Base-by-base conservation (phyloP, 2,113 vertebrate species). In the Ornithorhynchus anatinus region DNA sequence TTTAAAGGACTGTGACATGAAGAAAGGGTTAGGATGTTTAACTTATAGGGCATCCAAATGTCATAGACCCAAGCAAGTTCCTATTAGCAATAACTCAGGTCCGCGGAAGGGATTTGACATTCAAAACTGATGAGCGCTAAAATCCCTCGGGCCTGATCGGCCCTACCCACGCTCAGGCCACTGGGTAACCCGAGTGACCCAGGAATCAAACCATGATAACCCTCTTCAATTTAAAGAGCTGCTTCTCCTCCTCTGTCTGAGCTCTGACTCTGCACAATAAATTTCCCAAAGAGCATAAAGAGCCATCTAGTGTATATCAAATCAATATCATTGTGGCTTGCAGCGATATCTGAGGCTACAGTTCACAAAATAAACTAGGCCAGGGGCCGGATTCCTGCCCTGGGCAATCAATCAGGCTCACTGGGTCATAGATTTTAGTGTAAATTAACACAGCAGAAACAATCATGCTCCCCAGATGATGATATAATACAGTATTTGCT, bases 341-440 rank as follows among this genome's bases (percentile, higher is more conserved):
- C 90, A 93, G 92, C 66, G 53, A 88, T 92, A 91, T 92, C 92
- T 82, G 89, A 93, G 92, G 93, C 93, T 93, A 92, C 91, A 94
- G 94, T 94, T 94, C 93, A 94, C 92, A 90, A 92, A 94, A 93
- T 92, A 93, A 95, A 94, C 92, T 92, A 93, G 93, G 89, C 93
- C 90, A 88, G 91, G 91, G 92, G 92, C 94, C 92, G 91, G 82
- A 85, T 92, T 92, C 85, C 90, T 94, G 93, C 93, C 92, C 92
- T 93, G 86, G 88, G 93, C 92, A 89, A 94, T 93, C 93, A 94
- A 94, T 94, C 93, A 94, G 89, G 59, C 88, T 93, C 90, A 80
- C 82, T 35, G 87, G 92, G 92, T 93, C 93, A 93, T 93, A 94
- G 92, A 93, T 94, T 94, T 93, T 92, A 94, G 92, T 94, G 92